Conservation (phyloP, 2,113 vertebrate species). For the Bos javanicus region DNA sequence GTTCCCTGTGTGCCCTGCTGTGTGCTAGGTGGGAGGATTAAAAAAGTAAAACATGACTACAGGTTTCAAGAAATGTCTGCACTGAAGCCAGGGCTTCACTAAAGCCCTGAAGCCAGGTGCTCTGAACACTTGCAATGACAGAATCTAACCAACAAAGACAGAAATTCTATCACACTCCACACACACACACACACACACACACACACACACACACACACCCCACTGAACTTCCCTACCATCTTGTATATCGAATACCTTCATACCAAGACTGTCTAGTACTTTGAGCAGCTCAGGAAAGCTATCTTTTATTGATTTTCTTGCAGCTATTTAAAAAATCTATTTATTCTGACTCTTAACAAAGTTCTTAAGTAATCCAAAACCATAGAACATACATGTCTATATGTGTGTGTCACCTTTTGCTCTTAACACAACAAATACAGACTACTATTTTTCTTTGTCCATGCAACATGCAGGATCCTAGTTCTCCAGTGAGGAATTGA, state of each 20-base stretch:
- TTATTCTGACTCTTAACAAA: background rate
- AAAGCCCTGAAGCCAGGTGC: background rate
- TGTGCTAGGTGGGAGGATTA: background rate
- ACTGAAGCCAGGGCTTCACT: background rate
- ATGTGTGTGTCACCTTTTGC: background rate
- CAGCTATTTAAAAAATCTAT: background rate
- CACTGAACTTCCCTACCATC: background rate
- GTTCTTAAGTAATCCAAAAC: background rate
- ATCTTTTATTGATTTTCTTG: background rate
- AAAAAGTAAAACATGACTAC: background rate
- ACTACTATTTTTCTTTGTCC: background rate
- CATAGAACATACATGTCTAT: background rate
- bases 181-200: too few relatives aligned
- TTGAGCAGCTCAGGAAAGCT: background rate
- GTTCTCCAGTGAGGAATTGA: background rate
- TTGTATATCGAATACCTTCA: background rate
- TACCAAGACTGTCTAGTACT: background rate
- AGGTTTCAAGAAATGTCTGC: background rate
- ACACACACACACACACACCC: background rate
- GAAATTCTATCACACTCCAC: background rate
- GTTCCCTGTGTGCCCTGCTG: background rate
- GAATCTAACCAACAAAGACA: background rate
- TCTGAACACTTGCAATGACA: background rate
- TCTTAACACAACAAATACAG: background rate
- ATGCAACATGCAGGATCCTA: background rate